Evolutionary conservation across 2,888 invertebrate genomes (phyloP), one percentile per base, ranked within the genome.

Genomic region (Melolontha melolontha): DNA sequence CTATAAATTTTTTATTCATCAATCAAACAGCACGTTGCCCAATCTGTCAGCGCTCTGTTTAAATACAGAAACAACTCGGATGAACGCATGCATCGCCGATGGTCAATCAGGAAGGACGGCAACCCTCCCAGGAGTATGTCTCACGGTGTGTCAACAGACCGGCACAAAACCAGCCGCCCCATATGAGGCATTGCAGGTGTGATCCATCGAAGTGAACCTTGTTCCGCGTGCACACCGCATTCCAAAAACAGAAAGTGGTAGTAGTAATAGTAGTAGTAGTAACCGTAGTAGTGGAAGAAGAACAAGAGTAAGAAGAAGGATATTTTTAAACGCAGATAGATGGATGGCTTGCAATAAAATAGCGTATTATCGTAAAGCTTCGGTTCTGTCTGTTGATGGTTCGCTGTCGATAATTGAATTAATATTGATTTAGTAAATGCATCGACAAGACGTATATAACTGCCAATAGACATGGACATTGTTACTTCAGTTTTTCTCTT

Each of bases 81-180:
- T 34, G 34, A 34, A 34, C 34, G 34, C 34, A 5, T 34, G 44
- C 59, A 59, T 41, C 66, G 42, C 40, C 66, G 50, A 66, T 73
- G 72, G 73, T 71, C 72, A 74, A 74, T 74, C 74, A 74, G 74
- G 74, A 74, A 74, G 74, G 70, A 69, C 44, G 59, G 59, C 72
- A 73, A 74, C 74, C 74, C 74, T 74, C 74, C 74, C 71, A 72
- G 71, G 71, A 74, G 72, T 72, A 70, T 71, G 74, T 72, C 74
- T 74, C 74, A 73, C 74, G 73, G 73, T 73, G 69, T 71, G 73
- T 74, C 74, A 74, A 52, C 59, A 59, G 44, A 59, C 59, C 59
- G 66, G 63, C 70, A 73, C 71, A 73, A 34, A 73, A 74, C 72
- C 66, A 71, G 65, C 69, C 66, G 71, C 71, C 70, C 71, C 72